Conservation (phyloP, 2,113 vertebrate genomes). For the Falcunculus frontatus region DNA sequence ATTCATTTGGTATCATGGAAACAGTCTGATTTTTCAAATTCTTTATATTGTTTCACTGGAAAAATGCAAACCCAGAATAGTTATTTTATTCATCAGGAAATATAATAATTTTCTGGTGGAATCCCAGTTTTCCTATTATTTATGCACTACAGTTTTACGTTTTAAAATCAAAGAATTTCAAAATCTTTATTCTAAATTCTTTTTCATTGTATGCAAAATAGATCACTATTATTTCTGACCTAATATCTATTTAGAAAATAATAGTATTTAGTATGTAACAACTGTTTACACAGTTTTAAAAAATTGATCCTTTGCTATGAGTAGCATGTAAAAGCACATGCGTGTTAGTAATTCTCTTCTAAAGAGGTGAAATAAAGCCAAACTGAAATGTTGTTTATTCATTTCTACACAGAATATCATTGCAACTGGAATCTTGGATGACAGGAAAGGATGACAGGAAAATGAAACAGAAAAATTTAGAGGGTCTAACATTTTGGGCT, state of each 20-base stretch:
- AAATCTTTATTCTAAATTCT: neutral
- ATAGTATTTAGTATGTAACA: neutral
- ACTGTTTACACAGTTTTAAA: neutral
- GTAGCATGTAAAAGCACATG: neutral
- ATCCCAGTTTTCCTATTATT: neutral
- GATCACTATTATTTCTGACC: neutral
- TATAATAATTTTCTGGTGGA: neutral
- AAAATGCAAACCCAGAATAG: neutral
- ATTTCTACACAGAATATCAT: neutral
- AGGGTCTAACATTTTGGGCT: neutral
- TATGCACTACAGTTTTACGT: neutral
- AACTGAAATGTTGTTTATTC: neutral
- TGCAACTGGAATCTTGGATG: neutral
- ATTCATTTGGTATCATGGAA: neutral
- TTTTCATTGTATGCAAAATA: neutral
- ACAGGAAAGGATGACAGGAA: neutral
- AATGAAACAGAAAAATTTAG: neutral
- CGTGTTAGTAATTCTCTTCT: neutral
- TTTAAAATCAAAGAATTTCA: neutral
- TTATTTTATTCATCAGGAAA: neutral
- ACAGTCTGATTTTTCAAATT: neutral
- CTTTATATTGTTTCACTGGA: neutral
- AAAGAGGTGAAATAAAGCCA: neutral
- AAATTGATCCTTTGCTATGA: neutral
- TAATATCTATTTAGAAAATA: neutral